Conservation (phyloP, 2,797 vertebrate species). For the Channa striata region DNA sequence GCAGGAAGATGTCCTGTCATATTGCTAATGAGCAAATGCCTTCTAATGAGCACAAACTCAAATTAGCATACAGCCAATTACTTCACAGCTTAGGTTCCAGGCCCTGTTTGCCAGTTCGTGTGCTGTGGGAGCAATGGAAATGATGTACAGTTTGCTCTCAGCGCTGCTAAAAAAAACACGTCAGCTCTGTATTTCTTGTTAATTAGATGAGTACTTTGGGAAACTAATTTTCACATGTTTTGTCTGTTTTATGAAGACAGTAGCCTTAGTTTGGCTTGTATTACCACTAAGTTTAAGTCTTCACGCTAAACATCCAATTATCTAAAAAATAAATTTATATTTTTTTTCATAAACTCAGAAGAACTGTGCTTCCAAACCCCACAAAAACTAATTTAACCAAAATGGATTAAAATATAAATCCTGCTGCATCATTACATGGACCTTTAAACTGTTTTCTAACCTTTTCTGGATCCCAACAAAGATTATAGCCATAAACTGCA, state of each 20-base stretch:
- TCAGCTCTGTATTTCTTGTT: background rate
- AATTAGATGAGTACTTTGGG: background rate
- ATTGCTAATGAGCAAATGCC: constrained; percentile 18
- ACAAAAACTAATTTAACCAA: no score
- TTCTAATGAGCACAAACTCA: constrained; percentile 36
- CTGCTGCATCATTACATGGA: background rate
- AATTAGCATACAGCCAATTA: constrained; percentile 30
- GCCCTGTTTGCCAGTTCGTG: background rate
- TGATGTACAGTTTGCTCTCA: background rate
- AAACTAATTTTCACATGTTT: background rate
- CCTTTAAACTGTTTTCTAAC: no score
- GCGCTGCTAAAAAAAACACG: background rate
- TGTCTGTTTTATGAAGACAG: background rate
- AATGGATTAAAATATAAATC: no score
- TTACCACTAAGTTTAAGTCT: background rate
- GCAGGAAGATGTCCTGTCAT: constrained; percentile 27
- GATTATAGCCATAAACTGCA: no score
- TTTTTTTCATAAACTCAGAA: background rate
- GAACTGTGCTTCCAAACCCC: no score
- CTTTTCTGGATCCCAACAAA: no score
- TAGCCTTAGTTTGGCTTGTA: background rate
- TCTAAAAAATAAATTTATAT: no score
- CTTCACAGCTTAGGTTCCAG: constrained; percentile 14
- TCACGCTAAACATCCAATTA: background rate
- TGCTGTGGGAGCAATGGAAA: background rate